Conservation (phyloP, 1,140 invertebrate genomes). For the Drosophila malerkotliana region DNA sequence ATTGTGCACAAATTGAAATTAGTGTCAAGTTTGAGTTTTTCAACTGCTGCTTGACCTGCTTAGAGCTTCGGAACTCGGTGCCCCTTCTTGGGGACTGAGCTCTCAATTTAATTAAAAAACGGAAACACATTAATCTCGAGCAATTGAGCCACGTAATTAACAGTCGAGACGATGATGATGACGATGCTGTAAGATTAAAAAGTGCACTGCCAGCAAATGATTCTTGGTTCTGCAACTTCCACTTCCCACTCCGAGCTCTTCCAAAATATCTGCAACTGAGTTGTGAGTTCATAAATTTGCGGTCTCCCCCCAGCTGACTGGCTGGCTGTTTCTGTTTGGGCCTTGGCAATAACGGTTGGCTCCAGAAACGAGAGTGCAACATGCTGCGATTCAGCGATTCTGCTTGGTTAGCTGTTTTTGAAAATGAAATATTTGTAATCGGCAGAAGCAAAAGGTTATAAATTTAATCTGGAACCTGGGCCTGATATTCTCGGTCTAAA, state of each 20-base stretch:
- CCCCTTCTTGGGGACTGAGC: slow-evolving; percentile 13
- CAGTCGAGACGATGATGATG: slow-evolving; percentile 21
- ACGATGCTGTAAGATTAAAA: slow-evolving; percentile 39
- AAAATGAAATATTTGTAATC: slow-evolving; percentile 39
- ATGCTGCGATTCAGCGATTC: slow-evolving; percentile 26
- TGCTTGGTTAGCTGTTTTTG: slow-evolving; percentile 19
- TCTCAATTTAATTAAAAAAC: slow-evolving; percentile 59
- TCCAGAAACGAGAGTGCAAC: slow-evolving; percentile 20
- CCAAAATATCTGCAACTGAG: slow-evolving; percentile 32
- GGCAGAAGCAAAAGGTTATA: slow-evolving; percentile 25
- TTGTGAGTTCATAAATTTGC: slow-evolving; percentile 33
- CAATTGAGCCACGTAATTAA: slow-evolving; percentile 70
- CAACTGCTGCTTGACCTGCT: slow-evolving; percentile 32
- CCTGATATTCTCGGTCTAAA: slow-evolving; percentile 10
- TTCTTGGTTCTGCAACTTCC: slow-evolving; percentile 26
- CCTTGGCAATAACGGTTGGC: slow-evolving; percentile 32
- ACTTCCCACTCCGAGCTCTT: slow-evolving; percentile 2
- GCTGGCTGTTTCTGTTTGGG: slow-evolving; percentile 5
- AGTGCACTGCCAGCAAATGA: slow-evolving; percentile 27
- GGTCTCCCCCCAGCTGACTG: slow-evolving; percentile 10
- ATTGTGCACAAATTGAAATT: slow-evolving; percentile 52
- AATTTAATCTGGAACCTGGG: slow-evolving; percentile 3
- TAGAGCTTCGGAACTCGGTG: slow-evolving; percentile 8
- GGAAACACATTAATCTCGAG: slow-evolving; percentile 69
- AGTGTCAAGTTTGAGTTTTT: slow-evolving; percentile 37